A percentile compares a stretch with the other conserved stretches of the same genome.
Conservation (phyloP, 64 coral and sea anemone genomes). For the Acropora yongei region DNA sequence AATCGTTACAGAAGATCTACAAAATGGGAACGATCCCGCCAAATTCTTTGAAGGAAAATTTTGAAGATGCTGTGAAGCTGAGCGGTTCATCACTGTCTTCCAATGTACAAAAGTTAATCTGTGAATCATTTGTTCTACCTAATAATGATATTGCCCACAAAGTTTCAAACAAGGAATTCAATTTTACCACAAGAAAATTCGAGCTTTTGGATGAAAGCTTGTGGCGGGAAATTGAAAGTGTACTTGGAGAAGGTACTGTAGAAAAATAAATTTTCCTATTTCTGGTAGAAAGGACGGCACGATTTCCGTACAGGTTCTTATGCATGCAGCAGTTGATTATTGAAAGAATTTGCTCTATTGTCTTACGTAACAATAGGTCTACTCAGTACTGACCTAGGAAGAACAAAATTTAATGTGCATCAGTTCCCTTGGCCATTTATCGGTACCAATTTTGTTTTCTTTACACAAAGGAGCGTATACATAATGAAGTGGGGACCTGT, state of each 20-base stretch:
- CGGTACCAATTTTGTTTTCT: too few relatives aligned
- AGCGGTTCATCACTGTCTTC: conserved; percentile 8
- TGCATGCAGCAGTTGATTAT: too few relatives aligned
- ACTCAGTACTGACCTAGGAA: too few relatives aligned
- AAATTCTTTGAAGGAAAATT: background rate
- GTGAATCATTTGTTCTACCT: background rate
- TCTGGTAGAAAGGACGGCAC: too few relatives aligned
- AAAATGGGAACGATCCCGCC: background rate
- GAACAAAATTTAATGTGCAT: too few relatives aligned
- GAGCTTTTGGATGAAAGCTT: conserved; percentile 5
- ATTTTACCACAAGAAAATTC: conserved; percentile 11
- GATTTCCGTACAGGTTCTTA: too few relatives aligned
- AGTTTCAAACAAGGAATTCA: background rate
- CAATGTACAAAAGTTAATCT: conserved; percentile 42
- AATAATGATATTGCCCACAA: background rate
- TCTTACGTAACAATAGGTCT: too few relatives aligned
- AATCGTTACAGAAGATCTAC: conserved; percentile 24
- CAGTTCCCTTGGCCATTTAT: too few relatives aligned
- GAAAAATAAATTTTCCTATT: too few relatives aligned
- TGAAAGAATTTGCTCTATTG: too few relatives aligned
- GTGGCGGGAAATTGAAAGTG: conserved; percentile 35
- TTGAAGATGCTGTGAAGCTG: background rate
- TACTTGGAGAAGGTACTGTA: conserved; percentile 49
- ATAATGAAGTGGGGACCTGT: too few relatives aligned
- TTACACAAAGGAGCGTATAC: too few relatives aligned